Conservation (phyloP, 2,797 vertebrate species). For the Mus minutoides region DNA sequence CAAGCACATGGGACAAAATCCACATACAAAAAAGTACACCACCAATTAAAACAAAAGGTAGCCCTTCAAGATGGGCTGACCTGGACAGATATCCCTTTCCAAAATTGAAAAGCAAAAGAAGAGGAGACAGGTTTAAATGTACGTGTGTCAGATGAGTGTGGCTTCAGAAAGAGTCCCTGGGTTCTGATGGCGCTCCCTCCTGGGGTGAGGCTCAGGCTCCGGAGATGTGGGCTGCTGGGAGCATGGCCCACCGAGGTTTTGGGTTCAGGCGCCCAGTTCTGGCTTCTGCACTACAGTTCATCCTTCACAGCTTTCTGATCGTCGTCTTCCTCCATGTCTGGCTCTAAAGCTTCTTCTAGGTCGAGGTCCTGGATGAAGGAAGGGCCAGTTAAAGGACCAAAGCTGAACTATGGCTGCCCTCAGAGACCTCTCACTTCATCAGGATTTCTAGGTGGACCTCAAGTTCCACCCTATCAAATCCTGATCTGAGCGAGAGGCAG, state of each 20-base stretch:
- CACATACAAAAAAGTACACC: slow-evolving; percentile 86
- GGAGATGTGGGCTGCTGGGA: slow-evolving; percentile 76
- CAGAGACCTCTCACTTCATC: slow-evolving; percentile 19
- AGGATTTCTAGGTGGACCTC: not conserved
- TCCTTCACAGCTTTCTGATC: slow-evolving; percentile 90
- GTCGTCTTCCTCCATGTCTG: slow-evolving; percentile 90
- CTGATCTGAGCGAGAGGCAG: not conserved
- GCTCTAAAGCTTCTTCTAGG: slow-evolving; percentile 90
- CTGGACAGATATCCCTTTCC: slow-evolving; percentile 77
- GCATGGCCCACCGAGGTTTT: slow-evolving; percentile 75
- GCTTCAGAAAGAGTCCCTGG: slow-evolving; percentile 85
- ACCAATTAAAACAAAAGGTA: slow-evolving; percentile 60
- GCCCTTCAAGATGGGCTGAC: slow-evolving; percentile 55
- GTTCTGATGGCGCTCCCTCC: slow-evolving; percentile 79
- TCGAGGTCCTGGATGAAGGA: slow-evolving; percentile 89
- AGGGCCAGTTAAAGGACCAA: no score
- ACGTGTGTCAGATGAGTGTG: slow-evolving; percentile 79
- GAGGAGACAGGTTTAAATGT: slow-evolving; percentile 67
- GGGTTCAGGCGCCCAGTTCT: slow-evolving; percentile 80
- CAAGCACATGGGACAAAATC: slow-evolving; percentile 80
- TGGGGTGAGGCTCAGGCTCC: slow-evolving; percentile 76
- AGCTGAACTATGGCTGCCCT: not conserved
- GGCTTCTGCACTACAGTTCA: slow-evolving; percentile 91
- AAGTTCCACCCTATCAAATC: no score
- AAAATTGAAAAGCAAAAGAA: slow-evolving; percentile 68